Evolutionary conservation across 2,113 vertebrate genomes (phyloP).

Genomic region (Ardeotis arabs): DNA sequence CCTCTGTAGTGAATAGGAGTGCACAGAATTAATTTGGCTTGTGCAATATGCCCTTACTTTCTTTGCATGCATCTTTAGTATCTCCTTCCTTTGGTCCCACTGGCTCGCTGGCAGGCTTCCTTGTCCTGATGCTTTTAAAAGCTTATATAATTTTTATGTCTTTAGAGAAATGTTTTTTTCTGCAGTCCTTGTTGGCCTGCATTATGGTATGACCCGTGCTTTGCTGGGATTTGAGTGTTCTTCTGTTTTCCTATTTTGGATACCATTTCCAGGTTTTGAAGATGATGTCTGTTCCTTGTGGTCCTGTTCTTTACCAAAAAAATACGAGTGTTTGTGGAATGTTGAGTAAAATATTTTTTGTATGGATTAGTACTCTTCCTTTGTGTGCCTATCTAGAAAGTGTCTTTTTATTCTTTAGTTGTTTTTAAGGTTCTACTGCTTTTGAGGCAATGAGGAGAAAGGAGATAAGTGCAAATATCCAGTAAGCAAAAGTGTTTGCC

Average conservation of each 20-base stretch:
- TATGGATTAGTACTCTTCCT: not conserved
- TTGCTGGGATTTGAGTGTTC: not conserved
- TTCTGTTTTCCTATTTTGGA: not conserved
- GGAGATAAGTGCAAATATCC: not conserved
- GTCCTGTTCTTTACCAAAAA: not conserved
- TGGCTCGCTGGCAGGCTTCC: not conserved
- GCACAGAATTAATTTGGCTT: not conserved
- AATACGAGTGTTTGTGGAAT: not conserved
- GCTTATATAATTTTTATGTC: not conserved
- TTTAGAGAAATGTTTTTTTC: not conserved
- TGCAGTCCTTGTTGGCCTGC: not conserved
- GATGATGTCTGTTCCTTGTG: not conserved
- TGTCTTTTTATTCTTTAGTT: not conserved
- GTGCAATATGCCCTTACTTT: not conserved
- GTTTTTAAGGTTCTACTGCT: not conserved
- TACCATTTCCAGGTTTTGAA: not conserved
- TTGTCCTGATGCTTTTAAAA: constrained; percentile 4
- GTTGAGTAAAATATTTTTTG: not conserved
- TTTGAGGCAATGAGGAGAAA: not conserved
- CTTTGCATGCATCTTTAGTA: not conserved
- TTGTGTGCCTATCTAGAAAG: not conserved
- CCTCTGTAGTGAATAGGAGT: not conserved
- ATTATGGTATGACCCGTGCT: not conserved
- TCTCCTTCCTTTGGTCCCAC: not conserved
- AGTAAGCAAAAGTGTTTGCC: not conserved